Conservation (phyloP, 2,888 invertebrate species). For the Drosophila demipolita region DNA sequence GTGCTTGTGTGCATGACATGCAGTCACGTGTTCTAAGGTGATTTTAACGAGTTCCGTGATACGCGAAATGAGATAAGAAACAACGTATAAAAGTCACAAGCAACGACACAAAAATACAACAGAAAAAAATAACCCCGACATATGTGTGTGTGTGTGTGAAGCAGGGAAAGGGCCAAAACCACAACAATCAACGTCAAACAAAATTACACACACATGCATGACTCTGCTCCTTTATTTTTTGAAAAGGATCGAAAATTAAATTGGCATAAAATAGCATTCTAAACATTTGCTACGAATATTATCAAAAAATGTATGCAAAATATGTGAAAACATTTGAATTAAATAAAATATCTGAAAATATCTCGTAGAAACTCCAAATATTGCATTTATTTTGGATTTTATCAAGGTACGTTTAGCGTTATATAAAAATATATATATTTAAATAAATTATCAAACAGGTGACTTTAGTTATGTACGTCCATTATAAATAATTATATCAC, state of each 20-base stretch:
- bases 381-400: conserved; percentile 26
- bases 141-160: neutral
- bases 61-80: conserved; percentile 76
- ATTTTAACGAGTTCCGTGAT: conserved; percentile 81
- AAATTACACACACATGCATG: conserved; percentile 6
- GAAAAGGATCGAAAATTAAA: conserved; percentile 43
- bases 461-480: neutral
- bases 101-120: conserved; percentile 30
- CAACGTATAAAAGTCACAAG: conserved; percentile 38
- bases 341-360: neutral
- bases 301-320: conserved; percentile 6
- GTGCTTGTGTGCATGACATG: conserved; percentile 54
- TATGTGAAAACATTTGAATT: conserved; percentile 23
- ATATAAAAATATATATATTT: neutral
- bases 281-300: conserved; percentile 46
- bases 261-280: conserved; percentile 46
- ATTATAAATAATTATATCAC: neutral
- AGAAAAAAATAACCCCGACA: neutral
- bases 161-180: conserved; percentile 9
- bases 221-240: neutral
- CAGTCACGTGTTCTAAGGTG: conserved; percentile 80
- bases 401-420: conserved; percentile 11
- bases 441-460: too few species aligned
- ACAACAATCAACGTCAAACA: conserved; percentile 8
- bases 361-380: neutral